Percentiles rank a stretch among this genome's conserved stretches.
Conservation (phyloP, 2,888 invertebrate species). For the Noctua comes region DNA sequence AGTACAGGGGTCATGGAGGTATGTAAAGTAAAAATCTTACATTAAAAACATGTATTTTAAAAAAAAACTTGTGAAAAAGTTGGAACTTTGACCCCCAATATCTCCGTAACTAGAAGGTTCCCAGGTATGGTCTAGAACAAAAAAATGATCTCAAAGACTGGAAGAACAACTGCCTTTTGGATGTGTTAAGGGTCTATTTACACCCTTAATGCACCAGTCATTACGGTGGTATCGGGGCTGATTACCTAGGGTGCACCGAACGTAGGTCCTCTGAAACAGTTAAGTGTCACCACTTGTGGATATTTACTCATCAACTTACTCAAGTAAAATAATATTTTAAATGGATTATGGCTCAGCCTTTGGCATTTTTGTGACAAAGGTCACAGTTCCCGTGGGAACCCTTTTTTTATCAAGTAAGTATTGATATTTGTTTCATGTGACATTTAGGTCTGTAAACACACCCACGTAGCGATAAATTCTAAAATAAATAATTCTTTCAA, state of each 20-base stretch:
- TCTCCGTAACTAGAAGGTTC: too few species aligned
- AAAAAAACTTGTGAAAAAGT: too few species aligned
- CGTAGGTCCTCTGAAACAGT: not conserved
- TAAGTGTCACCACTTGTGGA: not conserved
- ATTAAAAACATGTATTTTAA: too few species aligned
- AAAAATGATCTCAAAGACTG: too few species aligned
- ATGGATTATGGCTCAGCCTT: not conserved
- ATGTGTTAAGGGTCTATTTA: too few species aligned
- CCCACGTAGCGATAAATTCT: not conserved
- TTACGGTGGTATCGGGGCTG: not conserved
- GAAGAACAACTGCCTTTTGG: too few species aligned
- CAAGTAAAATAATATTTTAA: not conserved
- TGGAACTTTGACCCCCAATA: too few species aligned
- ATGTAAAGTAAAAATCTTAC: too few species aligned
- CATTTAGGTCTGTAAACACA: slow-evolving; percentile 10
- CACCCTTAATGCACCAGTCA: not conserved
- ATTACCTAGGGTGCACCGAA: not conserved
- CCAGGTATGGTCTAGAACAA: too few species aligned
- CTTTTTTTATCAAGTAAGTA: not conserved
- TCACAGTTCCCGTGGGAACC: not conserved
- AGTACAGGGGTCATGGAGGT: too few species aligned
- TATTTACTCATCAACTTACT: not conserved
- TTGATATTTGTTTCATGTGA: slow-evolving; percentile 7
- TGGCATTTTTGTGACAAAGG: slow-evolving; percentile 11
- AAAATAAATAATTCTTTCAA: slow-evolving; percentile 10